phyloP scores from a whole-genome alignment of 2,888 invertebrate genomes.

The Spialia ferax region DNA sequence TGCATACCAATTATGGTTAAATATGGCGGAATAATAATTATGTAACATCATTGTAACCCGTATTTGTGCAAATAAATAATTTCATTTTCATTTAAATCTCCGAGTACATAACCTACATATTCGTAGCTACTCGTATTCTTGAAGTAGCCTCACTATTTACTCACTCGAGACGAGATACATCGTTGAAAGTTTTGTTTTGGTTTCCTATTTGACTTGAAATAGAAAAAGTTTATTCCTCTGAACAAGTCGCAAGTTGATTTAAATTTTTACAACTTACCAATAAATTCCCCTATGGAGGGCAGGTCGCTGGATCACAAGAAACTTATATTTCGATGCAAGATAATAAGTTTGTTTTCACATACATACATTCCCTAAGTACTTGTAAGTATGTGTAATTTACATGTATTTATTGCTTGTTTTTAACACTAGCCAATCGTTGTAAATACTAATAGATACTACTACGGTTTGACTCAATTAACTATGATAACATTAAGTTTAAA shows the following conservation, averaged over 20 bases:
- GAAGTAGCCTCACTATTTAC: background rate
- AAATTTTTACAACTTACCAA: background rate
- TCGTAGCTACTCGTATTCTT: no score
- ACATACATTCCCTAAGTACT: no score
- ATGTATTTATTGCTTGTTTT: background rate
- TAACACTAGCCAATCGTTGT: background rate
- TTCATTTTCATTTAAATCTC: no score
- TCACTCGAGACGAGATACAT: background rate
- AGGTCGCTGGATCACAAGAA: background rate
- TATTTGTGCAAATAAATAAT: no score
- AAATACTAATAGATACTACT: no score
- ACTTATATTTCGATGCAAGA: background rate
- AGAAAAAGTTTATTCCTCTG: slow-evolving; percentile 1
- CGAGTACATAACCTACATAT: background rate
- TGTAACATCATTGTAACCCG: no score
- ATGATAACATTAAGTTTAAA: no score
- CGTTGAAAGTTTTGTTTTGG: background rate
- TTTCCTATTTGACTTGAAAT: slow-evolving; percentile 2
- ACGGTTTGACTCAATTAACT: no score
- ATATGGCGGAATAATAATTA: no score
- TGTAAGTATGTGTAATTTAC: background rate
- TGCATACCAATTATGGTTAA: no score
- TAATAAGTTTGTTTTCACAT: no score
- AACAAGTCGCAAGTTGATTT: slow-evolving; percentile 3
- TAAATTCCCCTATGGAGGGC: background rate